Evolutionary conservation across 2,797 vertebrate genomes (phyloP).

Genomic region (Paratrypauchen microcephalus): DNA sequence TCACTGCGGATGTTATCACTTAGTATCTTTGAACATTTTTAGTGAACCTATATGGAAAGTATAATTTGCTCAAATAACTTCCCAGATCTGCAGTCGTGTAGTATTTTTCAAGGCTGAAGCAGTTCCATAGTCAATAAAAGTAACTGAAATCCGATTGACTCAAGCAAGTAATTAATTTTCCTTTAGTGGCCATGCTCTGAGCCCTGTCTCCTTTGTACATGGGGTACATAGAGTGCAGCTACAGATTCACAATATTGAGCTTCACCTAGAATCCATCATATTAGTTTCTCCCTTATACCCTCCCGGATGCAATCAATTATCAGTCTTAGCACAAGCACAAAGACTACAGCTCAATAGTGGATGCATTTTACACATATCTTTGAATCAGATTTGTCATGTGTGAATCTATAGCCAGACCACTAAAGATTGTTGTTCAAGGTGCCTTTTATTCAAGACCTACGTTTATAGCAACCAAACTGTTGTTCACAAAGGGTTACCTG

Average conservation of each 20-base stretch:
- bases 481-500: conserved; percentile 35
- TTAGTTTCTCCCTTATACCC: neutral
- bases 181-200: conserved; percentile 46
- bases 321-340: neutral
- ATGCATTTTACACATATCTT: neutral
- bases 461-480: conserved; percentile 30
- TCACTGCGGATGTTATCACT: conserved; percentile 4
- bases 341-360: neutral
- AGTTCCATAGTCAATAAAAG: conserved; percentile 47
- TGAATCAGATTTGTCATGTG: neutral
- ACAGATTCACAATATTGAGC: neutral
- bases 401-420: neutral
- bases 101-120: conserved; percentile 53
- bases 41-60: conserved; percentile 32
- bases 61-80: conserved; percentile 55
- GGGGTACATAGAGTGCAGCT: conserved; percentile 4
- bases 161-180: conserved; percentile 69
- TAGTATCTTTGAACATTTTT: conserved; percentile 41
- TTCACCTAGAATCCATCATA: conserved; percentile 2
- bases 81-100: conserved; percentile 33
- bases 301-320: neutral
- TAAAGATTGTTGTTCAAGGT: conserved; percentile 39
- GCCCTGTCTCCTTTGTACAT: conserved; percentile 37
- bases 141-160: conserved; percentile 78
- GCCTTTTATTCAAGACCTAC: conserved; percentile 35